Evolutionary conservation across 2,797 vertebrate genomes (phyloP).

Genomic region (Sebastes oblongus): DNA sequence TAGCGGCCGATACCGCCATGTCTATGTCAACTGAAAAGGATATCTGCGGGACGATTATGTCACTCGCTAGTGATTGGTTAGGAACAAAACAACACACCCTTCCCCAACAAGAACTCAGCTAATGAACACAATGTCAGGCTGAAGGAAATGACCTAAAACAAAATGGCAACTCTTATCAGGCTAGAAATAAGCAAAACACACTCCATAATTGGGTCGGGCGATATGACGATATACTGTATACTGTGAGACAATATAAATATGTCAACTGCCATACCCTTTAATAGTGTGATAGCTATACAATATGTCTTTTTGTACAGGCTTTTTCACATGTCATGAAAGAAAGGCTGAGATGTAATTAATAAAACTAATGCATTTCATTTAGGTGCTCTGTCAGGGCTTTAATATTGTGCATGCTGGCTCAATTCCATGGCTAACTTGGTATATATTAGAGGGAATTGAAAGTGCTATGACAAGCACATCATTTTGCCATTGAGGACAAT

Average conservation of each 20-base stretch:
- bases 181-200: not conserved
- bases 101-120: too few species aligned
- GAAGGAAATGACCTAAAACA: not conserved
- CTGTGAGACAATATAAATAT: not conserved
- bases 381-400: not conserved
- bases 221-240: not conserved
- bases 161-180: not conserved
- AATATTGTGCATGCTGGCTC: not conserved
- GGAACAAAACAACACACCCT: too few species aligned
- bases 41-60: not conserved
- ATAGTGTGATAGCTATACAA: not conserved
- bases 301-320: not conserved
- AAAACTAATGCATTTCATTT: not conserved
- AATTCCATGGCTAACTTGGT: not conserved
- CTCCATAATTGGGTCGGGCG: not conserved
- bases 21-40: not conserved
- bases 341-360: not conserved
- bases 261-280: not conserved
- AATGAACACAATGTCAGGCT: too few species aligned
- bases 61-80: not conserved
- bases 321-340: not conserved
- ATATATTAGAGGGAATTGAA: not conserved
- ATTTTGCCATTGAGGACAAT: not conserved
- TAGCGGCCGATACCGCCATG: too few species aligned
- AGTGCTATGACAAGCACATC: not conserved